Conservation (phyloP, 2,888 invertebrate genomes). For the Saturnia japonica region DNA sequence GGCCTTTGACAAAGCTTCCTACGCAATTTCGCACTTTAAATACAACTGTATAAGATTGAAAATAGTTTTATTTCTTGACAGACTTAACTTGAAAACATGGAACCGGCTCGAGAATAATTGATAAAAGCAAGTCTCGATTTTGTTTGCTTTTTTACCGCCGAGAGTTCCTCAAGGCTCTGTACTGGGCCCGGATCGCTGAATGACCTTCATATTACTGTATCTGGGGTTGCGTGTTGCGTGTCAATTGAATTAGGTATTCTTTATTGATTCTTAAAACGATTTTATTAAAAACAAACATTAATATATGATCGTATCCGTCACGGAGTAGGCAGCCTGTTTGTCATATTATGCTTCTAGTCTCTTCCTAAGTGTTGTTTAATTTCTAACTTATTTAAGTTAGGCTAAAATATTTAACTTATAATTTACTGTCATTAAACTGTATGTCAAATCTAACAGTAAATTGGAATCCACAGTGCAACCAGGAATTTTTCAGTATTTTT, state of each 20-base stretch:
- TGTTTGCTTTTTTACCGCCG: slow-evolving; percentile 16
- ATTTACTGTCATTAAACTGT: too few relatives aligned
- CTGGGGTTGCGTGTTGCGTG: slow-evolving; percentile 21
- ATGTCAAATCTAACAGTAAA: too few relatives aligned
- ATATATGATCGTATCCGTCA: background rate
- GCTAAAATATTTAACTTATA: background rate
- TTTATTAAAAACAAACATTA: slow-evolving; percentile 13
- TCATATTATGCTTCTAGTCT: background rate
- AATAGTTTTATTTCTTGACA: background rate
- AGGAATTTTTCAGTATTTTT: too few relatives aligned
- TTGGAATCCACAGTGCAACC: background rate
- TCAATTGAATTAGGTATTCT: slow-evolving; percentile 13
- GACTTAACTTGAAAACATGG: slow-evolving; percentile 7
- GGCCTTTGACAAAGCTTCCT: slow-evolving; percentile 44
- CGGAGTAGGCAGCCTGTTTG: slow-evolving; percentile 1
- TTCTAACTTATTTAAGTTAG: background rate
- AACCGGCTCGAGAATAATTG: slow-evolving; percentile 20
- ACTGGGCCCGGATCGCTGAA: slow-evolving; percentile 30
- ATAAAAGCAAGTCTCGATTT: slow-evolving; percentile 16
- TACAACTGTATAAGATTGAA: background rate
- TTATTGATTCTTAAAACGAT: slow-evolving; percentile 5
- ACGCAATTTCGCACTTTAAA: slow-evolving; percentile 12
- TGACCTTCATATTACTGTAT: slow-evolving; percentile 22
- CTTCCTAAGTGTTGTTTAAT: background rate
- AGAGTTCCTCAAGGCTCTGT: slow-evolving; percentile 35